Base-by-base conservation (phyloP, 2,113 vertebrate species). In the Muscicapa adusta region DNA sequence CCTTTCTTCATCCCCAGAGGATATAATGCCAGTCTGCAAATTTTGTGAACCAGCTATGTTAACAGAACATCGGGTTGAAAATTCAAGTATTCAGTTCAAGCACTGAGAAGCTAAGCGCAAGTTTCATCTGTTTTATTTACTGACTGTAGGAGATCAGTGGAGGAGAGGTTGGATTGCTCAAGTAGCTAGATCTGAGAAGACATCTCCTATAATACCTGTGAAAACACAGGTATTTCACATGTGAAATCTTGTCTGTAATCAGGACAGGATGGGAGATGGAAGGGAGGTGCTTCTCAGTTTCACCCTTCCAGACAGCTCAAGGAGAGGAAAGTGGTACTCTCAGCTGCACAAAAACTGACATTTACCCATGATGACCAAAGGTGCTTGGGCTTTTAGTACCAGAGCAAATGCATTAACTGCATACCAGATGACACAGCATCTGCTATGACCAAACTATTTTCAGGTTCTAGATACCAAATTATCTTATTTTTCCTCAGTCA, bases 1-100 rank as follows among this genome's bases (percentile, higher is more conserved):
- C 43, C 53, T 88, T 88, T 74, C 56, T 88, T 88, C 65, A 81
- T 92, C 63, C 67, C 84, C 16, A 57, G 83, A 82, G 81, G 43
- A 71, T 81, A 20, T 61, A 85, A 63, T 88, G 70, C 56, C 33
- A 31, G 61, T 50, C 63, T 50, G 53, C 74, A 89, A 22, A 83
- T 75, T 88, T 62, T 2, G 6, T 86, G 60, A 85, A 93, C 42
- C 61, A 88, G 25, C 54, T 34, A 6, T 42, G 24, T 78, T 94
- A 42, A 72, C 85, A 82, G 78, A 91, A 61, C 14, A 60, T 74
- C 2, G 5, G 25, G 28, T 20, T 77, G 60, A 83, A 88, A 80
- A 88, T 72, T 71, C 19, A 84, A 45, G 65, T 26, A 19, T 74
- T 96, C 40, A 23, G 17, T 87, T 86, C 25, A 90, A 76, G 50